Evolutionary conservation across 2,888 invertebrate species (phyloP), one percentile per base, ranked within the genome.

Genomic region (Meiosimyza platycephala): DNA sequence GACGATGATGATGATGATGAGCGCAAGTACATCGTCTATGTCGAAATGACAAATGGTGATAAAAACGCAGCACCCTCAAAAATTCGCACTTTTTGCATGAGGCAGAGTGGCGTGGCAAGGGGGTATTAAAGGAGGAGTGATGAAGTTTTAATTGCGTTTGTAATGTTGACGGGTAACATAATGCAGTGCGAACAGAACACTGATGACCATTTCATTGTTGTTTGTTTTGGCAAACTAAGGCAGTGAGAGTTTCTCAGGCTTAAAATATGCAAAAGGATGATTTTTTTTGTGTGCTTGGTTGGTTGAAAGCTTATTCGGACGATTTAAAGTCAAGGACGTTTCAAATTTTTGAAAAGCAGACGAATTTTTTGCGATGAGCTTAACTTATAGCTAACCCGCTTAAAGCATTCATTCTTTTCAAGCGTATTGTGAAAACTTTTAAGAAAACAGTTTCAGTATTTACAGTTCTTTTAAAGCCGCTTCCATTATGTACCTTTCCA

Each of bases 101-200:
- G 40, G 11, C 18, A 57, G 13, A 13, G 57, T 15, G 48, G 69
- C 28, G 28, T 47, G 71, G 72, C 7, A 22, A 1, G 40, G 16
- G 57, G n/a, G 72, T 28, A 16, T 33, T 6, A n/a, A n/a, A 15
- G 28, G 47, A 59, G 16, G 69, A 62, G 54, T 62, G 55, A 55
- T 55, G 18, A 67, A 72, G 72, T 72, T 76, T 75, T 77, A 76
- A 77, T 76, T 76, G 76, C 75, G 74, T 77, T 74, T 72, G 74
- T 77, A 75, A 76, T 57, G 72, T 67, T 75, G 76, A 74, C 75
- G 76, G 71, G 71, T 60, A 73, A 73, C 72, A 73, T 73, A 71
- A 74, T 76, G 73, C 74, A 74, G 70, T 59, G 60, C 69, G 52
- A 69, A 72, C 28, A 18, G 40, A 40, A 40, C 40, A 72, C 68